Percentiles rank a stretch among this genome's conserved stretches.
Conservation (phyloP, 2,113 vertebrate species). For the Rallus limicola region DNA sequence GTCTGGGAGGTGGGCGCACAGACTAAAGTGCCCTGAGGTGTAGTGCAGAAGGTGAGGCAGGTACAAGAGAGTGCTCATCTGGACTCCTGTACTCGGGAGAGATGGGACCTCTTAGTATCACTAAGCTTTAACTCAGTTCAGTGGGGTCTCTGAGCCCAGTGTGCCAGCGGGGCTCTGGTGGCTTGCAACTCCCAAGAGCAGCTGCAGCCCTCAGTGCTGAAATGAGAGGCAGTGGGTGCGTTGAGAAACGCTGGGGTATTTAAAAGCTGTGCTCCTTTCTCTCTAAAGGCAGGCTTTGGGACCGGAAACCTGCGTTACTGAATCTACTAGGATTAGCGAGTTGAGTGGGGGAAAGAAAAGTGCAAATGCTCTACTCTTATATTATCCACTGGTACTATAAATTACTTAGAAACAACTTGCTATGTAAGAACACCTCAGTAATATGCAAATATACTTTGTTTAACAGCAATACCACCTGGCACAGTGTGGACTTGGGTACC, state of each 20-base stretch:
- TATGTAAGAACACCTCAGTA: neutral
- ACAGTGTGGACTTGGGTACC: neutral
- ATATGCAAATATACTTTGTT: neutral
- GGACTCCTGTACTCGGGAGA: neutral
- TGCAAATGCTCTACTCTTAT: neutral
- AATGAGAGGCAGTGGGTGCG: neutral
- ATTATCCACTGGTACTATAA: neutral
- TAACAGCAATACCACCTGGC: constrained; percentile 41
- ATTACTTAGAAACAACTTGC: neutral
- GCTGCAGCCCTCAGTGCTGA: neutral
- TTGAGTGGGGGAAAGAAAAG: neutral
- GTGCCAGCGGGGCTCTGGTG: neutral
- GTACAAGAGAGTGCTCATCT: neutral
- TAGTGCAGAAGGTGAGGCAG: neutral
- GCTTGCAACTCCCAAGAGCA: neutral
- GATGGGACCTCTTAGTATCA: neutral
- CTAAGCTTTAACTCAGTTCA: neutral
- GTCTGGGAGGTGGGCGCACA: neutral
- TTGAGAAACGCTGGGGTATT: neutral
- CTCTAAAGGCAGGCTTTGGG: neutral
- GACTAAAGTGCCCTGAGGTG: neutral
- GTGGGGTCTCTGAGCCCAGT: neutral
- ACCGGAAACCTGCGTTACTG: neutral
- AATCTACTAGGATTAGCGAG: neutral
- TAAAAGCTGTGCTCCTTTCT: neutral